Base-by-base conservation (phyloP, 1,140 invertebrate species). In the Orussus abietinus region DNA sequence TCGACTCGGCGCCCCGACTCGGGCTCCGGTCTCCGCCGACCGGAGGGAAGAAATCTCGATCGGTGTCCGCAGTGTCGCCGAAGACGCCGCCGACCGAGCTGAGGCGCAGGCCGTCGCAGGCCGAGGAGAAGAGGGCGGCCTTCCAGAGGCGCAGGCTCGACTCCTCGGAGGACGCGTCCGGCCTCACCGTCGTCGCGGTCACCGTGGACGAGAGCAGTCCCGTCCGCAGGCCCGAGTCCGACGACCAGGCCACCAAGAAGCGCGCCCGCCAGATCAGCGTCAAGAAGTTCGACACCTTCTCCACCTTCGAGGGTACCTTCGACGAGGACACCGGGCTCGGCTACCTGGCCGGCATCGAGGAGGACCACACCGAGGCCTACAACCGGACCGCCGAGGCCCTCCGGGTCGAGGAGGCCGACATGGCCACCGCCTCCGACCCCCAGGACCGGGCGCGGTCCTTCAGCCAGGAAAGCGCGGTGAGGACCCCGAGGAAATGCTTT, bases 231-330 rank as follows among this genome's bases (percentile, higher is more conserved):
- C 22, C 37, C 6, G 33, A 42, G n/a, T n/a, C n/a, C n/a, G n/a
- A n/a, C n/a, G 10, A 53, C 19, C 29, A 51, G n/a, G 18, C 31
- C 3, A 42, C 32, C 5, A 58, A 54, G 41, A 61, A 53, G 42
- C 61, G 32, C 5, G 57, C 62, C 4, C 51, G 62, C 6, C 62
- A 70, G 32, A 69, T 69, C 14, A 69, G 62, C 39, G 69, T 69
- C n/a, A 51, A 53, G 9, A 69, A 62, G 21, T 67, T 69, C 44
- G 66, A 72, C 26, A 60, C 64, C 5, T 70, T 69, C 19, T 62
- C 66, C 10, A 67, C 64, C 10, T 63, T 72, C 49, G 66, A 63
- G 29, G 60, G 59, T 7, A 61, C 59, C 4, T 61, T 66, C 45
- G 65, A 69, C 58, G 66, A 64, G 31, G 65, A 63, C 13, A 55